phyloP scores from a whole-genome alignment of 2,113 vertebrate species.

The Lasiurus borealis region DNA sequence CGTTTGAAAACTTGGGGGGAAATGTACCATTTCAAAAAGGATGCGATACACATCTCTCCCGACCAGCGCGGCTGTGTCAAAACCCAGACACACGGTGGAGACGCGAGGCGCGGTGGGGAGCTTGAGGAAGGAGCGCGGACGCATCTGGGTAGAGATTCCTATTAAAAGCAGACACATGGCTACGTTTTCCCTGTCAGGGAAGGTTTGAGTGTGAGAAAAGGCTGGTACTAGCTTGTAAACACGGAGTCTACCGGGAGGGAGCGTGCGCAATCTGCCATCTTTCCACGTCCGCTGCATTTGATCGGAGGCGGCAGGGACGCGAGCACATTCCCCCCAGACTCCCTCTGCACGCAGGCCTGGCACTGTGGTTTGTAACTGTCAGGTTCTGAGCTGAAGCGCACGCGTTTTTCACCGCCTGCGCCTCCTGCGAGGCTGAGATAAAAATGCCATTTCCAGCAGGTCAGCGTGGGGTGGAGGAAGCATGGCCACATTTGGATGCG shows the following conservation, averaged over 20 bases:
- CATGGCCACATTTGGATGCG: background rate
- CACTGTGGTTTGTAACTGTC: background rate
- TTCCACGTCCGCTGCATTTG: conserved; percentile 14
- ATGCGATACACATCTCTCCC: background rate
- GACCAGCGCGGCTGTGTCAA: background rate
- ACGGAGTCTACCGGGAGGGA: background rate
- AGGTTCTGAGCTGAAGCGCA: conserved; percentile 7
- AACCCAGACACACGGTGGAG: background rate
- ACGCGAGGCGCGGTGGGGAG: background rate
- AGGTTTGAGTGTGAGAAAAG: conserved; percentile 57
- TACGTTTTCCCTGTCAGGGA: conserved; percentile 41
- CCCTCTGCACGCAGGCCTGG: background rate
- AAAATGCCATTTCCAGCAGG: background rate
- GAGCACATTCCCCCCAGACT: conserved; percentile 7
- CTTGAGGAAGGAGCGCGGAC: background rate
- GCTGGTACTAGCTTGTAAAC: conserved; percentile 55
- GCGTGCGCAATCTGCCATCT: conserved; percentile 29
- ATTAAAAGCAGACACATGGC: conserved; percentile 4
- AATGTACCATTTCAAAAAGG: background rate
- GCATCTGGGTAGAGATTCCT: background rate
- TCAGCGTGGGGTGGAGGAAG: background rate
- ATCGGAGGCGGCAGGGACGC: conserved; percentile 25
- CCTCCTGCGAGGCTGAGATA: background rate
- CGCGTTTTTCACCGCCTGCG: background rate
- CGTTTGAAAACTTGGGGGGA: background rate